These are phyloP conservation scores for Diprion similis DNA, from an alignment of 1,140 invertebrate genomes.

Conservation along the genomic window DNA sequence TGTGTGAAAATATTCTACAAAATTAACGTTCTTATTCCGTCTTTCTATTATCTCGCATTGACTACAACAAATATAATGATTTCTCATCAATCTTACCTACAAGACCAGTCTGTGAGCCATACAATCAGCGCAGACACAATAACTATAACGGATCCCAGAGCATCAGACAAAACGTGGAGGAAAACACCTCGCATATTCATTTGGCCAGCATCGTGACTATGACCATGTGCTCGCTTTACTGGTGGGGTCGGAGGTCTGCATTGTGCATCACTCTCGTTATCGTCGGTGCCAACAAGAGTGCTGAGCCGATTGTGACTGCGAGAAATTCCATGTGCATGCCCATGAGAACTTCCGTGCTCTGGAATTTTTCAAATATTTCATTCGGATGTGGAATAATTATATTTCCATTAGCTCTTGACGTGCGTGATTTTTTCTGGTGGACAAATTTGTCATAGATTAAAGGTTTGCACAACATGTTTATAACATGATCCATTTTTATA, in stretches of 20 bases:
- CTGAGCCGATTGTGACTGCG: conserved; percentile 68
- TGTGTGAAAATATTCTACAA: too few relatives aligned
- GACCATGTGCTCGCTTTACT: conserved; percentile 59
- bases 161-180: conserved; percentile 96
- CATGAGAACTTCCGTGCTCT: conserved; percentile 81
- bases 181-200: conserved; percentile 99
- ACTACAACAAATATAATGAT: too few relatives aligned
- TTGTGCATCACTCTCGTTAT: conserved; percentile 82
- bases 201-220: conserved; percentile 74
- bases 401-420: too few relatives aligned
- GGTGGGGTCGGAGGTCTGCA: conserved; percentile 61
- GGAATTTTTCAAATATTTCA: conserved; percentile 35
- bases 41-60: too few relatives aligned
- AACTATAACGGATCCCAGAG: conserved; percentile 95
- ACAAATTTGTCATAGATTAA: too few relatives aligned
- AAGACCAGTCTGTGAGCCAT: conserved; percentile 85
- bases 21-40: too few relatives aligned
- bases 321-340: conserved; percentile 74
- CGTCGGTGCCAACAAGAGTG: conserved; percentile 73
- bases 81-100: conserved; percentile 55
- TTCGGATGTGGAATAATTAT: too few relatives aligned
- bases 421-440: too few relatives aligned
- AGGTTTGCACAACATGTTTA: too few relatives aligned
- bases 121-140: conserved; percentile 92
- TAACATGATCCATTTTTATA: too few relatives aligned